These are phyloP conservation scores for Nomada ruficornis DNA, from an alignment of 2,888 invertebrate species.

Conservation along the genomic window DNA sequence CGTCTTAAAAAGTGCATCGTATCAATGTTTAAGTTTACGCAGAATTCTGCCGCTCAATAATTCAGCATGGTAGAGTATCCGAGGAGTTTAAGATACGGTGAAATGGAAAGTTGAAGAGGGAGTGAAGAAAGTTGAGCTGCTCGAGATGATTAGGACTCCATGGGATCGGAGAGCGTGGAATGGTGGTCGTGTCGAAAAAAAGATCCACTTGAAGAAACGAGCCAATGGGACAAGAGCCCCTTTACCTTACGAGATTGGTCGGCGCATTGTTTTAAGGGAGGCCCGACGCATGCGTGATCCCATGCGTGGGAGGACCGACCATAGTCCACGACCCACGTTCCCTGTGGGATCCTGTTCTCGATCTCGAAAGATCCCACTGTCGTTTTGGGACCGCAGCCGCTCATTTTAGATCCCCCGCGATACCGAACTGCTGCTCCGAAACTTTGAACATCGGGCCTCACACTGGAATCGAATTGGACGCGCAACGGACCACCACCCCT, in stretches of 20 bases:
- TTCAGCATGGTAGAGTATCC: too few relatives aligned
- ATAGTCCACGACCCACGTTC: constrained; percentile 66
- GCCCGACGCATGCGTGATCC: constrained; percentile 81
- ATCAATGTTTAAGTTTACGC: too few relatives aligned
- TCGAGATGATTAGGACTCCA: constrained; percentile 40
- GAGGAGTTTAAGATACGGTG: too few relatives aligned
- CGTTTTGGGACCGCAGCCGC: not conserved
- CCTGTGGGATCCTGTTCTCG: constrained; percentile 39
- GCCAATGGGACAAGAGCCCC: constrained; percentile 81
- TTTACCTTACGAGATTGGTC: constrained; percentile 84
- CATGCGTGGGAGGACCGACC: constrained; percentile 81
- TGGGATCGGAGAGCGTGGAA: constrained; percentile 45
- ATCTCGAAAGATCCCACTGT: constrained; percentile 13
- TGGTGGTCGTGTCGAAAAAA: constrained; percentile 73
- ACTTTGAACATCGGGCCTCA: too few relatives aligned
- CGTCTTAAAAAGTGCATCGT: too few relatives aligned
- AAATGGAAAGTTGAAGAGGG: not conserved
- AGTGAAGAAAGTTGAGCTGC: not conserved
- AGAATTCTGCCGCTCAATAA: too few relatives aligned
- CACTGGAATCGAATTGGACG: constrained; percentile 20
- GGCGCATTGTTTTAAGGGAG: constrained; percentile 83
- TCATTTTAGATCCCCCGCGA: not conserved
- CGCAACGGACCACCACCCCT: not conserved
- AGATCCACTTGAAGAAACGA: constrained; percentile 78
- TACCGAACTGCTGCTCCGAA: too few relatives aligned